These are phyloP conservation scores for Typhlichthys eigenmanni DNA, from an alignment of 2,797 vertebrate genomes.

Conservation along the genomic window DNA sequence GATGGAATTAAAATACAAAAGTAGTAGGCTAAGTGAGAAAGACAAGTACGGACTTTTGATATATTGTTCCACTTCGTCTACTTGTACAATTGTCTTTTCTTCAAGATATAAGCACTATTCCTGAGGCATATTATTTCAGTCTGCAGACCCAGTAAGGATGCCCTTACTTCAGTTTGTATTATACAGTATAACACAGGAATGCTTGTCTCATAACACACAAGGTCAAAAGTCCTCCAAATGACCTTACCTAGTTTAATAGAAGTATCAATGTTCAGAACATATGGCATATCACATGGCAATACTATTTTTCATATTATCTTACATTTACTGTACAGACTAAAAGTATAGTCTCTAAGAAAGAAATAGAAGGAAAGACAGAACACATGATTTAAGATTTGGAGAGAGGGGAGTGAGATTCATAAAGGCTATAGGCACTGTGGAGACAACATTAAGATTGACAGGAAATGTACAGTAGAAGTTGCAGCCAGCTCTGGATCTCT, in stretches of 20 bases:
- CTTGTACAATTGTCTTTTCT: no score
- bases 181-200: conserved; percentile 51
- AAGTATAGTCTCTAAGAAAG: conserved; percentile 22
- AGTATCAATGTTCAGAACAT: conserved; percentile 10
- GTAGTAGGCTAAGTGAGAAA: no score
- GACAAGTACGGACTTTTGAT: no score
- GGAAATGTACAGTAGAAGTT: conserved; percentile 61
- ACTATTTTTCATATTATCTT: conserved; percentile 18
- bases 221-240: conserved; percentile 54
- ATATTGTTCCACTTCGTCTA: no score
- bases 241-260: conserved; percentile 45
- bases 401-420: conserved; percentile 27
- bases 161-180: conserved; percentile 48
- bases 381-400: conserved; percentile 31
- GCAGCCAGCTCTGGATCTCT: conserved; percentile 56
- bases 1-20: no score
- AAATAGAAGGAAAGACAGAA: conserved; percentile 21
- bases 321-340: neutral
- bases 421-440: conserved; percentile 40
- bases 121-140: conserved; percentile 55
- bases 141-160: conserved; percentile 43
- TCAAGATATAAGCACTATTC: conserved; percentile 38
- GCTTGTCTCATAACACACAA: conserved; percentile 10
- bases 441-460: conserved; percentile 39
- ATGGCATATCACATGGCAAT: conserved; percentile 3